Conservation (phyloP, 2,113 vertebrate genomes). For the Pholis gunnellus region DNA sequence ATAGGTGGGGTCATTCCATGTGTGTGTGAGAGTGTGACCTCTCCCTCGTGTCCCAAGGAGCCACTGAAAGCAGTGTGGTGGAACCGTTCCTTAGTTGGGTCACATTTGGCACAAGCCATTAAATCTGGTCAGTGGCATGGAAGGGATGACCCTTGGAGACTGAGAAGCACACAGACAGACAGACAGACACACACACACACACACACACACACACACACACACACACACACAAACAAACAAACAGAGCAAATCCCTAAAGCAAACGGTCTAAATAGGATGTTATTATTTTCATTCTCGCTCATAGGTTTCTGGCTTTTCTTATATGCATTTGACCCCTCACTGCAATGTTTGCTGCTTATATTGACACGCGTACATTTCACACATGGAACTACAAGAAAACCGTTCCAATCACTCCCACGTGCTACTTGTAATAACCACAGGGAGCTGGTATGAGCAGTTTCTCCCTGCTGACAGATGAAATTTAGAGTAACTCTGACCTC, state of each 20-base stretch:
- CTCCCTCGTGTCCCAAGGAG: constrained; percentile 59
- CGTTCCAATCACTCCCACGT: neutral
- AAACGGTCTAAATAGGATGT: too few species aligned
- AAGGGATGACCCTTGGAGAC: constrained; percentile 34
- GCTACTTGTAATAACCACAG: constrained; percentile 11
- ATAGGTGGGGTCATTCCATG: constrained; percentile 27
- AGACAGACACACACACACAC: too few species aligned
- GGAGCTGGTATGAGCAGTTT: neutral
- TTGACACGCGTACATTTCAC: neutral
- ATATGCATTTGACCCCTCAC: neutral
- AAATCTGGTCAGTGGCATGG: constrained; percentile 63
- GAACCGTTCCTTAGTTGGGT: constrained; percentile 72
- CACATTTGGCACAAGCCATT: constrained; percentile 84
- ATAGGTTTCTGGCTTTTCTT: neutral
- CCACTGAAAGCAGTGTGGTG: constrained; percentile 76
- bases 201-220: too few species aligned
- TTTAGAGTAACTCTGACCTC: neutral
- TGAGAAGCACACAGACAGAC: neutral
- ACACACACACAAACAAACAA: too few species aligned
- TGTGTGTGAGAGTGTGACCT: constrained; percentile 33
- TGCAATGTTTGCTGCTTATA: neutral
- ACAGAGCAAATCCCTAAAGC: too few species aligned
- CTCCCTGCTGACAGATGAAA: neutral
- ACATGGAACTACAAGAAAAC: neutral
- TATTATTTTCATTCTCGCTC: neutral